Evolutionary conservation across 1,140 invertebrate genomes (phyloP).

Genomic region (Ceratitis capitata): DNA sequence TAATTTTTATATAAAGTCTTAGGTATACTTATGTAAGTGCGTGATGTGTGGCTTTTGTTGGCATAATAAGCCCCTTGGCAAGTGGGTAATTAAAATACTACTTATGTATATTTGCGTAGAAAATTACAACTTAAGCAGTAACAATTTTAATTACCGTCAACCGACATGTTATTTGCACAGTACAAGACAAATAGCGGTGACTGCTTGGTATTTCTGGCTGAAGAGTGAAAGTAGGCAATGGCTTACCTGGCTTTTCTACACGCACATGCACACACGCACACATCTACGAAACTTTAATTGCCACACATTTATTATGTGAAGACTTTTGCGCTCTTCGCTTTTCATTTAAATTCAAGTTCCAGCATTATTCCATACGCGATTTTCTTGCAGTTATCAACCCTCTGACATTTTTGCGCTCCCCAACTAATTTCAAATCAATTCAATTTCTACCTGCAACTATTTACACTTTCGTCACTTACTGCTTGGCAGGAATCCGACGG

Average conservation of each 20-base stretch:
- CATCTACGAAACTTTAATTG: background rate
- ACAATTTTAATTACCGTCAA: conserved; percentile 11
- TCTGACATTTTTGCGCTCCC: background rate
- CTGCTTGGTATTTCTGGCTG: background rate
- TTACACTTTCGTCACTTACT: background rate
- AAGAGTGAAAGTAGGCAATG: background rate
- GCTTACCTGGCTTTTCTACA: background rate
- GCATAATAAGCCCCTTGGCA: background rate
- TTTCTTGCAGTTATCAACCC: background rate
- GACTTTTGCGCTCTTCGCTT: background rate
- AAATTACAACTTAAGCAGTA: conserved; percentile 29
- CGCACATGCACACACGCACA: background rate
- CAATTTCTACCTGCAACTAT: background rate
- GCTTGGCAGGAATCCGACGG: background rate
- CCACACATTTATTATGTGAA: conserved; percentile 14
- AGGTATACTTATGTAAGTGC: background rate
- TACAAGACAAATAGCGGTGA: background rate
- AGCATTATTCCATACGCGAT: background rate
- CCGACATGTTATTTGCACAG: background rate
- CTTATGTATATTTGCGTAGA: conserved; percentile 17
- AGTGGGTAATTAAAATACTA: conserved; percentile 29
- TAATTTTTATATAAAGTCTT: background rate
- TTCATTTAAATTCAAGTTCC: background rate
- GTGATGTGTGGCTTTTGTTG: background rate
- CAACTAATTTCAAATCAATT: background rate